phyloP scores from a whole-genome alignment of 2,888 invertebrate species.

The Drosophila incognita region DNA sequence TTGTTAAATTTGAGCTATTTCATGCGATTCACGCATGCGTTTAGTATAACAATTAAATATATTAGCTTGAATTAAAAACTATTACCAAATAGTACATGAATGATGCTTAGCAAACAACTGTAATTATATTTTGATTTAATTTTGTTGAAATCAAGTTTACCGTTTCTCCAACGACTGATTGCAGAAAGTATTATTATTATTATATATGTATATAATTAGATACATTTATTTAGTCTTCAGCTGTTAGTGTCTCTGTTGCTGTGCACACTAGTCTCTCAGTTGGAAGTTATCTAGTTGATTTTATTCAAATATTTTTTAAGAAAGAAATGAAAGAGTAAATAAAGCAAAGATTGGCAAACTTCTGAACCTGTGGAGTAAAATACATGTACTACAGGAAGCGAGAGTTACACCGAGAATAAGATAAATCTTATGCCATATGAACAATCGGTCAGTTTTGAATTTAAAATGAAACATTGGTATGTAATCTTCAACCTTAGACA shows the following conservation, averaged over 20 bases:
- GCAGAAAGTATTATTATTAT: background rate
- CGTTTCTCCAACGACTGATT: background rate
- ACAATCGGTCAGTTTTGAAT: background rate
- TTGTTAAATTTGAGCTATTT: conserved; percentile 30
- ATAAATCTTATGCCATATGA: background rate
- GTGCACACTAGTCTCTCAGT: background rate
- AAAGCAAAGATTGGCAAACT: background rate
- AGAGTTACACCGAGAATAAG: background rate
- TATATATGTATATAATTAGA: too few species aligned
- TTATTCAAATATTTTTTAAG: background rate
- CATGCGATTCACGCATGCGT: conserved; percentile 22
- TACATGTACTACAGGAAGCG: background rate
- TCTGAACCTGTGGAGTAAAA: background rate
- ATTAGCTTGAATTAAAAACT: conserved; percentile 1
- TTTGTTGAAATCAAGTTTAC: background rate
- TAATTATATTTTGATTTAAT: background rate
- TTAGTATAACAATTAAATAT: conserved; percentile 8
- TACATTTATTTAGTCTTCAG: background rate
- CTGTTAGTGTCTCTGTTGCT: background rate
- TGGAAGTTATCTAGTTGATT: background rate
- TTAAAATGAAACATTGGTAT: background rate
- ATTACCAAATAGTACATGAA: background rate
- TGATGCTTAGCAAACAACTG: background rate
- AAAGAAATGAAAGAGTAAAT: background rate
- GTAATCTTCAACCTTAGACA: background rate